phyloP scores from a whole-genome alignment of 2,797 vertebrate species.

The Oreochromis grahami region DNA sequence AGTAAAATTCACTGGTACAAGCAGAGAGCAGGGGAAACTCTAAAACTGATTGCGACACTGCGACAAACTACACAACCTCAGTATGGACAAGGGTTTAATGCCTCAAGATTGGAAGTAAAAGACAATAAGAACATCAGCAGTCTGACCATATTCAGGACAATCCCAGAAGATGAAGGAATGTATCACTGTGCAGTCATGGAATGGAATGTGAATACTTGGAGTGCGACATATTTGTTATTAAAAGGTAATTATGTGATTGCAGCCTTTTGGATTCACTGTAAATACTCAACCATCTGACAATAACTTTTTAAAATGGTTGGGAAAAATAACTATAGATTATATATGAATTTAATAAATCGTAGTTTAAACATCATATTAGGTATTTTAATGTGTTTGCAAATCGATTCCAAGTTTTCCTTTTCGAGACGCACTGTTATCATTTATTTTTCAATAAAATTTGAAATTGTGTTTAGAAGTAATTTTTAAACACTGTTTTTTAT shows the following conservation, averaged over 20 bases:
- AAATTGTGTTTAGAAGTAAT: background rate
- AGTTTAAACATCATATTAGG: background rate
- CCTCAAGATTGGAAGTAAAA: rapidly evolving
- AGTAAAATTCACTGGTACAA: background rate
- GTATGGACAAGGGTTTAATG: background rate
- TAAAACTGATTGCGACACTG: background rate
- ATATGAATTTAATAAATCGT: background rate
- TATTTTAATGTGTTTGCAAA: background rate
- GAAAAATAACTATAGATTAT: rapidly evolving
- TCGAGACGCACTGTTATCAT: too few relatives aligned
- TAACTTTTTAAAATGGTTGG: background rate
- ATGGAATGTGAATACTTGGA: background rate
- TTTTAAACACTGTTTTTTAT: too few relatives aligned
- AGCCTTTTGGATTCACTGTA: background rate
- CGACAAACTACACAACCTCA: rapidly evolving
- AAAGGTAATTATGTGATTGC: background rate
- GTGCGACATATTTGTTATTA: background rate
- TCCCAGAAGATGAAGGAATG: slow-evolving; percentile 9
- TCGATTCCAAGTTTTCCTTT: too few relatives aligned
- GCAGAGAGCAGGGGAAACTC: background rate
- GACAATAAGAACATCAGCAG: rapidly evolving
- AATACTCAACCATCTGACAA: background rate
- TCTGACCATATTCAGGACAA: background rate
- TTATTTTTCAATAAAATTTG: too few relatives aligned
- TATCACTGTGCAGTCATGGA: background rate